Base-by-base conservation (phyloP, 1,140 invertebrate species). In the Diprion similis region DNA sequence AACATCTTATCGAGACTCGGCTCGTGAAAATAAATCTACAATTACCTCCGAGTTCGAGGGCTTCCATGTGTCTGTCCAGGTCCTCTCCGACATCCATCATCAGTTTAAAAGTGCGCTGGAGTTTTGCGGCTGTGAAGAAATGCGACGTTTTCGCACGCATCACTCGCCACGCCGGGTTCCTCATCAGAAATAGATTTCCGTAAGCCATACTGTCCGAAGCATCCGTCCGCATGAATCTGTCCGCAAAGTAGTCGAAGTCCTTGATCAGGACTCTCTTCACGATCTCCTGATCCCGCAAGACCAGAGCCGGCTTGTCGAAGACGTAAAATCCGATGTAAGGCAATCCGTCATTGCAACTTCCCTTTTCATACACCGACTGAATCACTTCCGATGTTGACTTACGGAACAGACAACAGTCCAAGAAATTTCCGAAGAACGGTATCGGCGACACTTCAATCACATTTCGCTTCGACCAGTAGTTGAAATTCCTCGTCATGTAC, bases 51-150 rank as follows among this genome's bases (percentile, higher is more conserved):
- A 73, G 6, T 1, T 76, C 19, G 0, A 70, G 37, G 74, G 66
- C 73, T 10, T 80, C 77, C 15, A 83, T 73, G 24, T 83, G 73
- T 19, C 77, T 71, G 65, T 82, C 80, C 8, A 89, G 78, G 9
- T 78, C 73, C 2, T 79, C 64, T 0, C 80, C 77, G 72, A 88
- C 87, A 11, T 84, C 79, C 8, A 81, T 72, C 11, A 89, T 82
- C 8, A 85, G 78, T 19, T 83, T 76, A 75, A 89, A 89, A 88
- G 92, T 92, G 24, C 86, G 85, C 80, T 88, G 91, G 72, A 93
- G 87, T 83, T 92, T 92, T 6, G 87, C 83, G 3, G 89, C 83
- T 1, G 90, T 90, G 79, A 92, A 93, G 9, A 90, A 86, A 9
- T 91, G 91, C 11, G 89, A 90, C 65, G 92, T 80, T 70, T 92